Conservation (phyloP, 1,140 invertebrate species). For the Monomorium pharaonis region DNA sequence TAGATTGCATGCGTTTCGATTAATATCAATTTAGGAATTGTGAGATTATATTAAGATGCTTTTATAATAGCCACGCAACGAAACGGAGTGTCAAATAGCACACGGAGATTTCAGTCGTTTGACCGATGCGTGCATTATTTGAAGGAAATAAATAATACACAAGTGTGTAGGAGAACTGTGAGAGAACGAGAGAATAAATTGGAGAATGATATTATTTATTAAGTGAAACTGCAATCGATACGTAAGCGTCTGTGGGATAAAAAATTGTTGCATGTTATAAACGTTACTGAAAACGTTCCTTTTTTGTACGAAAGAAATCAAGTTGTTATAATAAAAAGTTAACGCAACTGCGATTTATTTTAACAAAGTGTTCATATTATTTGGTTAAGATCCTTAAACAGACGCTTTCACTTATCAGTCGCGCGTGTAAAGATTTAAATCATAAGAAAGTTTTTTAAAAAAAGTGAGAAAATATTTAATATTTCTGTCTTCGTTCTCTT, state of each 20-base stretch:
- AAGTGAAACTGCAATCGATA: not conserved
- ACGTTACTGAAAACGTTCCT: constrained; percentile 37
- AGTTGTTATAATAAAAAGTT: constrained; percentile 67
- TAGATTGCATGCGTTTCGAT: not conserved
- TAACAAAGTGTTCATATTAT: no score
- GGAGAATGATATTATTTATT: constrained; percentile 19
- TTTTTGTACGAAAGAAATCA: constrained; percentile 64
- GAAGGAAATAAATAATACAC: not conserved
- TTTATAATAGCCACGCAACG: not conserved
- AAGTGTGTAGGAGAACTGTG: not conserved
- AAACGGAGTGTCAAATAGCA: not conserved
- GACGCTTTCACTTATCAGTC: no score
- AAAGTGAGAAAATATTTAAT: no score
- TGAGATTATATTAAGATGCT: not conserved
- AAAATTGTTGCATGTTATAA: constrained; percentile 62
- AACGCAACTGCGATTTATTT: constrained; percentile 10
- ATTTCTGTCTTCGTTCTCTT: not conserved
- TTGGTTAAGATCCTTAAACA: not conserved
- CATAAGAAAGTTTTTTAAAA: no score
- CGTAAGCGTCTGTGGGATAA: constrained; percentile 33
- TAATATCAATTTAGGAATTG: not conserved
- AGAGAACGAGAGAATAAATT: constrained; percentile 23
- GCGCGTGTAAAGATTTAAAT: no score
- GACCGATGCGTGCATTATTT: constrained; percentile 16
- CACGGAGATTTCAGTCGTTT: not conserved